Conservation (phyloP, 2,113 vertebrate species). For the Chlorodrepanis virens region DNA sequence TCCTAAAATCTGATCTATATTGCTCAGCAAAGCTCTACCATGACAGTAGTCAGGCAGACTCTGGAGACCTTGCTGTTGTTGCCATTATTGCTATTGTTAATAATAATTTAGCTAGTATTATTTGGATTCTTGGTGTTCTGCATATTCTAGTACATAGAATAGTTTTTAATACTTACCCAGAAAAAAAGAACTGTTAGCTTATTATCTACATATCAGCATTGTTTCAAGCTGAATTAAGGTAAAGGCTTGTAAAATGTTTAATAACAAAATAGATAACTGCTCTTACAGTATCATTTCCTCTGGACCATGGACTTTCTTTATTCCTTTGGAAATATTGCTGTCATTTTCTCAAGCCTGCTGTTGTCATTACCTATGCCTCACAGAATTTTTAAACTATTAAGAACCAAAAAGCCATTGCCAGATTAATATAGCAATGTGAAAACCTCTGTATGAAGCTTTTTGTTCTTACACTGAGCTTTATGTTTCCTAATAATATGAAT, state of each 20-base stretch:
- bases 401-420: background rate
- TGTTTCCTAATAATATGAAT: background rate
- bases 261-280: background rate
- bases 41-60: background rate
- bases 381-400: conserved; percentile 11
- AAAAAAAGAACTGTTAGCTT: background rate
- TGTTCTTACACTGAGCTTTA: background rate
- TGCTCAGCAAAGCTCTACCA: background rate
- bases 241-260: background rate
- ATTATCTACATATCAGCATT: background rate
- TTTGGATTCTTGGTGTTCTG: background rate
- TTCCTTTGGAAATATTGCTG: background rate
- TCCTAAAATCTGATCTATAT: background rate
- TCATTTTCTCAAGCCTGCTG: background rate
- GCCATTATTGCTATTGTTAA: background rate
- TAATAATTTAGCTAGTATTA: background rate
- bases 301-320: background rate
- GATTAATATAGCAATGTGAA: background rate
- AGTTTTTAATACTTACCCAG: background rate
- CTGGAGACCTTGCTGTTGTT: background rate
- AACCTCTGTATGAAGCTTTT: background rate
- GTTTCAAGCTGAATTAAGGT: background rate
- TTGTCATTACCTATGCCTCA: background rate
- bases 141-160: background rate
- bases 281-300: background rate